These are phyloP conservation scores for Papilio elwesi DNA, from an alignment of 2,888 invertebrate genomes.

Conservation along the genomic window DNA sequence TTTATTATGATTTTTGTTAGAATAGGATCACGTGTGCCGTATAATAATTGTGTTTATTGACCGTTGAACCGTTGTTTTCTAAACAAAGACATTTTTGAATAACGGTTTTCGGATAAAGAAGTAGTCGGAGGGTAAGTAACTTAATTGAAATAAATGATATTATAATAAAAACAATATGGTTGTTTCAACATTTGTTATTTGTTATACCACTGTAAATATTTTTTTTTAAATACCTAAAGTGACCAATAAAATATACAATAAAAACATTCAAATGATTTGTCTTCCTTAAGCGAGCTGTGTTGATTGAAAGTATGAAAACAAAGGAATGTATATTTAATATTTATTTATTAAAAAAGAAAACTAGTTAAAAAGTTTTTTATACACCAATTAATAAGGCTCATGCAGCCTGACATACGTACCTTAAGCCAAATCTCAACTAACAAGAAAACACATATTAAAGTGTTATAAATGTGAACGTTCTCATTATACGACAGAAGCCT, in stretches of 20 bases:
- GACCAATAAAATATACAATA: no score
- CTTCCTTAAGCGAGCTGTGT: no score
- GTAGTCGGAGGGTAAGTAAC: no score
- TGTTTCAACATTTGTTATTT: no score
- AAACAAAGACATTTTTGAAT: neutral
- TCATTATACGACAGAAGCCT: constrained; percentile 38
- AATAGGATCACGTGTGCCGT: neutral
- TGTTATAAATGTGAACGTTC: constrained; percentile 26
- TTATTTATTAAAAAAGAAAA: neutral
- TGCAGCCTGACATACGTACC: neutral
- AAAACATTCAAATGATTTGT: no score
- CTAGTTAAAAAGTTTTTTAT: neutral
- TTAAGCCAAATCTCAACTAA: neutral
- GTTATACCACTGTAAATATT: no score
- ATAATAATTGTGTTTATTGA: constrained; percentile 8
- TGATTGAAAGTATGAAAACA: no score
- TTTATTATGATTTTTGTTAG: constrained; percentile 18
- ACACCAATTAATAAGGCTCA: neutral
- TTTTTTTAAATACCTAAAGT: no score
- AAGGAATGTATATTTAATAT: no score
- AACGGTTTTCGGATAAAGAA: no score
- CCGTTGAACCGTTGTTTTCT: neutral
- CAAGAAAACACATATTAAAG: constrained; percentile 27
- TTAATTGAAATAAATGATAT: no score
- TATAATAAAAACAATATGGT: no score